A percentile compares a stretch with the other conserved stretches of the same genome.
Evolutionary conservation across 2,797 vertebrate genomes (phyloP).

Genomic region (Neomorphus geoffroyi): DNA sequence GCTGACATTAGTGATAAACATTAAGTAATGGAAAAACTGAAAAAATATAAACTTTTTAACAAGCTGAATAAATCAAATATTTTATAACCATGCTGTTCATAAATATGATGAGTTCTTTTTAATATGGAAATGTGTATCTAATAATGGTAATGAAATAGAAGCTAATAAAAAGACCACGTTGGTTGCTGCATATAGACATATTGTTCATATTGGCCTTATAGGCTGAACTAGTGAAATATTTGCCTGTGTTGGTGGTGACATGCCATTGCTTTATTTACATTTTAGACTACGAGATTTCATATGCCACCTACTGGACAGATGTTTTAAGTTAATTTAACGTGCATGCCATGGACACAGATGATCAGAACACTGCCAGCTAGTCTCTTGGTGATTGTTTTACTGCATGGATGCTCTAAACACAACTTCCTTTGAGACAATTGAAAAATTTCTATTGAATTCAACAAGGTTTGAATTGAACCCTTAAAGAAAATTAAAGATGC

Average conservation of each 20-base stretch:
- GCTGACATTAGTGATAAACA: neutral
- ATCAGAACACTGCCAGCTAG: neutral
- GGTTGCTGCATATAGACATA: neutral
- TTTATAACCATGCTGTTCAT: constrained; percentile 1
- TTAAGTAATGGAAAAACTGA: neutral
- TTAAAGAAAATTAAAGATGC: neutral
- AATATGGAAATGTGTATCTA: neutral
- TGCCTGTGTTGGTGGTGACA: neutral
- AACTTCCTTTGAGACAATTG: neutral
- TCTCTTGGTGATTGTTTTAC: neutral
- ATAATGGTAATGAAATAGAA: neutral
- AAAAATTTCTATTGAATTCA: constrained; percentile 1
- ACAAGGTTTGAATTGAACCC: neutral
- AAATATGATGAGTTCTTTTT: neutral
- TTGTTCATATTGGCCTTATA: neutral
- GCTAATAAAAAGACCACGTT: neutral
- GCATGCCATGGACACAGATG: neutral
- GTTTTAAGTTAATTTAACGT: constrained; percentile 15
- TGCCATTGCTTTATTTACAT: neutral
- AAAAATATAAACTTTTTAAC: constrained; percentile 14
- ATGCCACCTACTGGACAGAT: constrained; percentile 24
- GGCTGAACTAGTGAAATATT: neutral
- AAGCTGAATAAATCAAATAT: neutral
- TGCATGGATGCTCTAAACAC: neutral
- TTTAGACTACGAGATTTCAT: neutral